phyloP scores from a whole-genome alignment of 2,797 vertebrate species.

The Aphelocoma californica region DNA sequence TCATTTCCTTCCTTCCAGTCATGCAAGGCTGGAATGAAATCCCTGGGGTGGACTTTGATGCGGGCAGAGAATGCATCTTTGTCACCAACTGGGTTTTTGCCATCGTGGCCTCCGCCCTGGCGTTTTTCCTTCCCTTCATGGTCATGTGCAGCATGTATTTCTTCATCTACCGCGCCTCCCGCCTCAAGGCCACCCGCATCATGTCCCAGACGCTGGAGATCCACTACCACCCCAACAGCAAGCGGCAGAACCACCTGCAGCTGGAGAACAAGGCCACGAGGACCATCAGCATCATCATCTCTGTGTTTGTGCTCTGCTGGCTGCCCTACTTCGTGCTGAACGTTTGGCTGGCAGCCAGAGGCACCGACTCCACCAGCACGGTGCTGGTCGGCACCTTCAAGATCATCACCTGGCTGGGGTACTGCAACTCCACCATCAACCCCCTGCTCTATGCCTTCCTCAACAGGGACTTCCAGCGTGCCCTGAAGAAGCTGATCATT shows the following conservation, averaged over 20 bases:
- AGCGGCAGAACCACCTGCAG: conserved; percentile 74
- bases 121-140: conserved; percentile 72
- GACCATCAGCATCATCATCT: conserved; percentile 76
- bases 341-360: conserved; percentile 65
- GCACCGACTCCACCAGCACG: not conserved
- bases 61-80: conserved; percentile 68
- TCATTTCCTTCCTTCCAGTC: conserved; percentile 75
- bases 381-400: conserved; percentile 67
- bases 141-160: conserved; percentile 79
- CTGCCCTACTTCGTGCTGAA: conserved; percentile 76
- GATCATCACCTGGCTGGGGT: conserved; percentile 76
- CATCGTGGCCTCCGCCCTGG: conserved; percentile 72
- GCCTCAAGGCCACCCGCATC: conserved; percentile 72
- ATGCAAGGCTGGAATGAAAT: conserved; percentile 80
- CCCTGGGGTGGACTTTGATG: conserved; percentile 67
- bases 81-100: conserved; percentile 78
- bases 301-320: conserved; percentile 73
- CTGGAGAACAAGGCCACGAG: conserved; percentile 76
- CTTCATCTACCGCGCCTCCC: conserved; percentile 75
- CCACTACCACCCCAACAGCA: conserved; percentile 77
- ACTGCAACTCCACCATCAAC: conserved; percentile 78
- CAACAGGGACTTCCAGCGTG: conserved; percentile 74
- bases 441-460: conserved; percentile 76
- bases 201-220: conserved; percentile 72
- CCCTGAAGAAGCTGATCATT: conserved; percentile 71